Conservation (phyloP, 2,113 vertebrate genomes). For the Onychostruthus taczanowskii region DNA sequence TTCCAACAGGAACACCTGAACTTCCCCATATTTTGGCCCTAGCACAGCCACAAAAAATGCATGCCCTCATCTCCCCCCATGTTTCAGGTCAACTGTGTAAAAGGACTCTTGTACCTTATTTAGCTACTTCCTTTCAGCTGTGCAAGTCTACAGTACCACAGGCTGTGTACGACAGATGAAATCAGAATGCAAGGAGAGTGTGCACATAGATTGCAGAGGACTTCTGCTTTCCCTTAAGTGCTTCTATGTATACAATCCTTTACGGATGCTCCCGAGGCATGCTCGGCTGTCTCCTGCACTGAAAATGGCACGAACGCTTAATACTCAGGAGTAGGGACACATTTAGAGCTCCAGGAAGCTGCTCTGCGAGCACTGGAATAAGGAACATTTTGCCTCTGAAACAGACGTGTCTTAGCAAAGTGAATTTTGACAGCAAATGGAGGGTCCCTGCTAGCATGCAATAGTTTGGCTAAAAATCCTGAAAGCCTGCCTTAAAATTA, state of each 20-base stretch:
- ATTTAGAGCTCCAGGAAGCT: background rate
- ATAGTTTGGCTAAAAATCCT: background rate
- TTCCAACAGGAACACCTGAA: background rate
- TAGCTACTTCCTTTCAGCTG: conserved; percentile 2
- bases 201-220: background rate
- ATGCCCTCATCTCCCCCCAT: background rate
- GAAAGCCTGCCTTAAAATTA: background rate
- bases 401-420: background rate
- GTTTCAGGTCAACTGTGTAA: background rate
- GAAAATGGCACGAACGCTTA: background rate
- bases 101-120: background rate
- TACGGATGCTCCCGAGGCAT: background rate
- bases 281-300: background rate
- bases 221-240: background rate
- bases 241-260: background rate
- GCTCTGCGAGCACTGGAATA: background rate
- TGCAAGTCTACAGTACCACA: background rate
- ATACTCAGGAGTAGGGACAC: background rate
- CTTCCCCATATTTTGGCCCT: background rate
- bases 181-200: background rate
- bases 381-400: background rate
- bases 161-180: background rate
- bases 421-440: background rate
- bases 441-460: background rate
- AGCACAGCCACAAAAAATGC: background rate